A percentile compares a stretch with the other conserved stretches of the same genome.
phyloP scores from a whole-genome alignment of 2,888 invertebrate species.

The Autographa pulchrina region DNA sequence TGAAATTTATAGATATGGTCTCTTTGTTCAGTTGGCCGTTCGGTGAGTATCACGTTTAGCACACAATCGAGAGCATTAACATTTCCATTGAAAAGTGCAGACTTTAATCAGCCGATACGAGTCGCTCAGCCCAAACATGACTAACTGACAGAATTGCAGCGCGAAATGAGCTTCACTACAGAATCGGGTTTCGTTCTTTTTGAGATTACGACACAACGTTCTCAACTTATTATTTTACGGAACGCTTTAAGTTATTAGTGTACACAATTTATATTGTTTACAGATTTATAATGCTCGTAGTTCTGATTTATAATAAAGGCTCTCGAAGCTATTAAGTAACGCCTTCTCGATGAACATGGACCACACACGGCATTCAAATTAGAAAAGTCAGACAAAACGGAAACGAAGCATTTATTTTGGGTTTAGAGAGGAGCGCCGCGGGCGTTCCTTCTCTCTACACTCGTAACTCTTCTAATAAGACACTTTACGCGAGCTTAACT shows the following conservation, averaged over 20 bases:
- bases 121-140: constrained; percentile 69
- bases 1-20: constrained; percentile 82
- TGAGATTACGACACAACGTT: constrained; percentile 30
- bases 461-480: constrained; percentile 86
- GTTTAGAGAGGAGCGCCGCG: constrained; percentile 80
- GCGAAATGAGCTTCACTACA: constrained; percentile 49
- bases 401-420: constrained; percentile 84
- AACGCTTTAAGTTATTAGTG: constrained; percentile 57
- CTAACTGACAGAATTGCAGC: constrained; percentile 53
- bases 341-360: constrained; percentile 76
- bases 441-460: constrained; percentile 82
- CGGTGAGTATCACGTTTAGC: constrained; percentile 81
- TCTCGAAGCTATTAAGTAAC: constrained; percentile 75
- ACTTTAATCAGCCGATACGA: constrained; percentile 72
- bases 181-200: constrained; percentile 54
- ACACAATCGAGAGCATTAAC: constrained; percentile 85
- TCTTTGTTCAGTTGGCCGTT: constrained; percentile 79
- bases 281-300: constrained; percentile 61
- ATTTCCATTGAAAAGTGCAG: constrained; percentile 82
- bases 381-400: constrained; percentile 84
- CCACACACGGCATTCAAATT: constrained; percentile 86
- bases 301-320: constrained; percentile 75
- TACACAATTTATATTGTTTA: constrained; percentile 67
- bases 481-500: constrained; percentile 83
- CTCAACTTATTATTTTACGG: constrained; percentile 44